A percentile compares a stretch with the other conserved stretches of the same genome.
These are phyloP conservation scores for Pomatorhinus ruficollis DNA, from an alignment of 2,113 vertebrate genomes.

Conservation along the genomic window DNA sequence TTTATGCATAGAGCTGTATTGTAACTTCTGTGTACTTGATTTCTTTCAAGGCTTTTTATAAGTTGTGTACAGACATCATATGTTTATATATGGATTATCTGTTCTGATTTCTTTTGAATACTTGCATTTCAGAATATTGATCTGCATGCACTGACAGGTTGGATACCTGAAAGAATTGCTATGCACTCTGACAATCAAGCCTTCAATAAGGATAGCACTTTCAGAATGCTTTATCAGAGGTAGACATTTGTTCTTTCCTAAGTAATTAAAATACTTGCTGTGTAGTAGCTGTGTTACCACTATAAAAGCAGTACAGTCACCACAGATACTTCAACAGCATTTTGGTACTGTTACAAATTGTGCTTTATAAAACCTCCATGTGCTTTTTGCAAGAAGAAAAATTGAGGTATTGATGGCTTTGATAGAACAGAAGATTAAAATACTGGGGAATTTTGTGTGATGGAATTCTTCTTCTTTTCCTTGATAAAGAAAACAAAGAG, in stretches of 20 bases:
- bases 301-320: not conserved
- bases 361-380: not conserved
- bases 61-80: not conserved
- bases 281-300: not conserved
- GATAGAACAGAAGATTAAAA: not conserved
- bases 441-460: not conserved
- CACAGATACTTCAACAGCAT: not conserved
- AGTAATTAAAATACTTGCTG: not conserved
- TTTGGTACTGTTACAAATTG: not conserved
- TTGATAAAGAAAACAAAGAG: not conserved
- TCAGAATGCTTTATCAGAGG: conserved; percentile 98
- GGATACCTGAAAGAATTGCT: conserved; percentile 98
- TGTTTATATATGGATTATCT: not conserved
- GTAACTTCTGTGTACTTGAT: not conserved
- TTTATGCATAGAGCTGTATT: not conserved
- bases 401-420: not conserved
- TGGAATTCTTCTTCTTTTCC: not conserved
- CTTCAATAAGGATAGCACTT: conserved; percentile 92
- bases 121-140: conserved; percentile 91
- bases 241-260: conserved; percentile 34
- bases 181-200: conserved; percentile 99
- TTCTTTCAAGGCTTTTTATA: not conserved
- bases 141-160: conserved; percentile 95
- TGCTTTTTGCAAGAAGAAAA: not conserved
- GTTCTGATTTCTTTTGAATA: not conserved